Conservation (phyloP, 1,140 invertebrate genomes). For the Panonychus citri region DNA sequence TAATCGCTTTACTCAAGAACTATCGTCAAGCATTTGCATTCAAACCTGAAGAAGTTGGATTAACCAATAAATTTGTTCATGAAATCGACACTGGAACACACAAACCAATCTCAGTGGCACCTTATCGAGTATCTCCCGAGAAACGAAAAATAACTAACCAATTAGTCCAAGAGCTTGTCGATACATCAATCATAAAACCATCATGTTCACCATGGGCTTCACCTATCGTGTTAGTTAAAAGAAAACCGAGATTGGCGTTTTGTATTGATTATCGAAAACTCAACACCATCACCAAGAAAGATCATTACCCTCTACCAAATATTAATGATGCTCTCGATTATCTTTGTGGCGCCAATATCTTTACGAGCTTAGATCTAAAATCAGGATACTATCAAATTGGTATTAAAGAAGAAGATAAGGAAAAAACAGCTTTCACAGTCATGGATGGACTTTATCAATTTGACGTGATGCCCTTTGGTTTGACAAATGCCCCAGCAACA, state of each 20-base stretch:
- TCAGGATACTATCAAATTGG: conserved; percentile 19
- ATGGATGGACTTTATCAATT: conserved; percentile 23
- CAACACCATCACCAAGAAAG: conserved; percentile 21
- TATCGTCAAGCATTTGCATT: not conserved
- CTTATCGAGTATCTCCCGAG: not conserved
- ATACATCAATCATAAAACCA: not conserved
- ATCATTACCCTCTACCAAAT: conserved; percentile 28
- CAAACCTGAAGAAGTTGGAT: not conserved
- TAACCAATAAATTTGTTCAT: not conserved
- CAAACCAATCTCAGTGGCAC: not conserved
- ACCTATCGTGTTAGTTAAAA: conserved; percentile 21
- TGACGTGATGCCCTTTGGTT: conserved; percentile 23
- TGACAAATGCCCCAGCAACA: conserved; percentile 21
- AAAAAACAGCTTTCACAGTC: conserved; percentile 25
- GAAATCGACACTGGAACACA: not conserved
- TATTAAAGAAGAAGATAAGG: conserved; percentile 17
- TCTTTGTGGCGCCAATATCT: not conserved
- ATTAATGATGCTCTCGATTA: conserved; percentile 15
- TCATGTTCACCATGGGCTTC: conserved; percentile 6
- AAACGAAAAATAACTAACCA: not conserved
- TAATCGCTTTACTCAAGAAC: not conserved
- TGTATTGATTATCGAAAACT: conserved; percentile 28
- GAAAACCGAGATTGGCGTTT: conserved; percentile 24
- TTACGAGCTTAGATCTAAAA: not conserved
- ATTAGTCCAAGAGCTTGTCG: conserved; percentile 18